Evolutionary conservation across 2,113 vertebrate species (phyloP).

Genomic region (Suricata suricatta): DNA sequence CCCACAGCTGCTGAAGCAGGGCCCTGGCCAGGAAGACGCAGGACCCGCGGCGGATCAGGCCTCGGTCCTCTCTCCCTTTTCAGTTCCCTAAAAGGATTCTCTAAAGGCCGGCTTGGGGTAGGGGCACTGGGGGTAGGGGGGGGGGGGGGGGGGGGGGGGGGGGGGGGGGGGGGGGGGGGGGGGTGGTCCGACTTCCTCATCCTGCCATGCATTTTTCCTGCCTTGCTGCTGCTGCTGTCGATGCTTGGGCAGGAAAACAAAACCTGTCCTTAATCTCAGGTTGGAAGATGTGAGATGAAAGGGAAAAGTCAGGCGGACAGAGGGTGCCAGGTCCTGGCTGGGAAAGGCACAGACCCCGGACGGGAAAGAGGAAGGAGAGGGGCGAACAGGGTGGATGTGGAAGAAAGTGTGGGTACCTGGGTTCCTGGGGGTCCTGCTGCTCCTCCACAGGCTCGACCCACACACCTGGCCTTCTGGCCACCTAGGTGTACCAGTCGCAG

Average conservation of each 20-base stretch:
- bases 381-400: background rate
- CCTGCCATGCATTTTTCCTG: background rate
- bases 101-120: background rate
- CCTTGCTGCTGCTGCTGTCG: background rate
- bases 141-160: background rate
- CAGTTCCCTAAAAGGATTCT: background rate
- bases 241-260: background rate
- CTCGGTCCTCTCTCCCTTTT: background rate
- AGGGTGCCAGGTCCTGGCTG: background rate
- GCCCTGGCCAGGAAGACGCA: background rate
- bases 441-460: too few species aligned
- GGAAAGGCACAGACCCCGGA: background rate
- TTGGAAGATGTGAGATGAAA: background rate
- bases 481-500: background rate
- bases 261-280: background rate
- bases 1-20: background rate
- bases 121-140: background rate
- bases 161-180: background rate
- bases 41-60: background rate
- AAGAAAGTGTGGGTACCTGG: background rate
- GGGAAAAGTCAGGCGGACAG: background rate
- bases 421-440: background rate
- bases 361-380: background rate
- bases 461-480: background rate
- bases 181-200: background rate